phyloP scores from a whole-genome alignment of 1,140 invertebrate genomes.

The Drosophila sucinea region DNA sequence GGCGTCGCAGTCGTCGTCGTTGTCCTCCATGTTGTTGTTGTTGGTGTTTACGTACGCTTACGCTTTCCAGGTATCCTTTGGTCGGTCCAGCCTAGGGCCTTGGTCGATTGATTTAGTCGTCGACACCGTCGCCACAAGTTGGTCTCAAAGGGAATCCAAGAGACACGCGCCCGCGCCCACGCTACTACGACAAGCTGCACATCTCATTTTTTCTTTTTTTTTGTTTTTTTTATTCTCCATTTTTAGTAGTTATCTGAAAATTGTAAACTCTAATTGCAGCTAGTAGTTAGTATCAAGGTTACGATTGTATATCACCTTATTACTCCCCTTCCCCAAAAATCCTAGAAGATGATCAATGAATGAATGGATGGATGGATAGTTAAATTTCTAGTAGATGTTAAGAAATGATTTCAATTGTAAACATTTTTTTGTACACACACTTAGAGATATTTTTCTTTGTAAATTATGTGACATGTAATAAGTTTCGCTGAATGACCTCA shows the following conservation, averaged over 20 bases:
- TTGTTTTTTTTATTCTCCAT: conserved; percentile 19
- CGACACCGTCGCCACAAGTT: conserved; percentile 28
- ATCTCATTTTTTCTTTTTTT: conserved; percentile 35
- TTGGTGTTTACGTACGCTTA: conserved; percentile 24
- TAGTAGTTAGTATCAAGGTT: conserved; percentile 4
- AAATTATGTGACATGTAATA: conserved; percentile 14
- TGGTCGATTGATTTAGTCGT: conserved; percentile 13
- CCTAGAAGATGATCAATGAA: too few relatives aligned
- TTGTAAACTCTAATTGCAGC: conserved; percentile 34
- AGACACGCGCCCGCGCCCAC: conserved; percentile 68
- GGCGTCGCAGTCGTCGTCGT: conserved; percentile 5
- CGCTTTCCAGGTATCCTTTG: conserved; percentile 33
- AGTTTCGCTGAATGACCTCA: conserved; percentile 4
- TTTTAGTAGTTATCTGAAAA: background rate
- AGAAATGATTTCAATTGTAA: conserved; percentile 14
- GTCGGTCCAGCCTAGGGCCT: conserved; percentile 7
- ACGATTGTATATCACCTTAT: conserved; percentile 7
- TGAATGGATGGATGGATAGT: conserved; percentile 2
- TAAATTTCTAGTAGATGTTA: conserved; percentile 9
- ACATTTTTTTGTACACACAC: background rate
- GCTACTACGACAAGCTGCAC: conserved; percentile 30
- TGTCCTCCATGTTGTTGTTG: conserved; percentile 21
- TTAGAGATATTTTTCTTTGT: background rate
- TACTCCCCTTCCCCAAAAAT: background rate
- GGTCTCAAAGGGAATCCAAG: conserved; percentile 80